Percentiles rank a stretch among this genome's conserved stretches.
Conservation (phyloP, 2,113 vertebrate species). For the Laterallus jamaicensis region DNA sequence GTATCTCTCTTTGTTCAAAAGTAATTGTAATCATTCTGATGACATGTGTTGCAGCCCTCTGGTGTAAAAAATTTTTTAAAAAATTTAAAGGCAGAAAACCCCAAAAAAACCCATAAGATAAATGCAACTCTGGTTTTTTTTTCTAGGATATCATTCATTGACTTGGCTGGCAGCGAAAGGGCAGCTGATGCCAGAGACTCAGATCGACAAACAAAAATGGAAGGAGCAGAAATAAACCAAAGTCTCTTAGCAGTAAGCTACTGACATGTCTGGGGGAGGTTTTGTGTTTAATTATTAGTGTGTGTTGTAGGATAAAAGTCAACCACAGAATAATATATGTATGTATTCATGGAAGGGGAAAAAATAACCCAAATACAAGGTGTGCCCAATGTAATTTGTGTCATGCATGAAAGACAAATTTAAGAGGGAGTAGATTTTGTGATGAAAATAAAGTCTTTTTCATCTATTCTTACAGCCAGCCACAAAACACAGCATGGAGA, state of each 20-base stretch:
- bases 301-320: background rate
- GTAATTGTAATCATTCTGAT: background rate
- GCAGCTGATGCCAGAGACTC: constrained; percentile 87
- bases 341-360: background rate
- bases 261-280: background rate
- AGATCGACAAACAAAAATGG: constrained; percentile 88
- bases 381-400: background rate
- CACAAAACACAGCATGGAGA: background rate
- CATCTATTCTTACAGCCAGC: background rate
- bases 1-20: constrained; percentile 22
- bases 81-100: background rate
- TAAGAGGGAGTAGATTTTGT: background rate
- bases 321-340: background rate
- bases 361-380: background rate
- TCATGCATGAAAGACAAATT: background rate
- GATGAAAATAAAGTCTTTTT: background rate
- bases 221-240: constrained; percentile 95
- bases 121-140: constrained; percentile 45
- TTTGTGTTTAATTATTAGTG: background rate
- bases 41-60: background rate
- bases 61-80: background rate
- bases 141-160: constrained; percentile 91
- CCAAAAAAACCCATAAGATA: background rate
- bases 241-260: constrained; percentile 90
- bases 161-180: constrained; percentile 93